Evolutionary conservation across 2,113 vertebrate species (phyloP).

Genomic region (Corvus cornix): DNA sequence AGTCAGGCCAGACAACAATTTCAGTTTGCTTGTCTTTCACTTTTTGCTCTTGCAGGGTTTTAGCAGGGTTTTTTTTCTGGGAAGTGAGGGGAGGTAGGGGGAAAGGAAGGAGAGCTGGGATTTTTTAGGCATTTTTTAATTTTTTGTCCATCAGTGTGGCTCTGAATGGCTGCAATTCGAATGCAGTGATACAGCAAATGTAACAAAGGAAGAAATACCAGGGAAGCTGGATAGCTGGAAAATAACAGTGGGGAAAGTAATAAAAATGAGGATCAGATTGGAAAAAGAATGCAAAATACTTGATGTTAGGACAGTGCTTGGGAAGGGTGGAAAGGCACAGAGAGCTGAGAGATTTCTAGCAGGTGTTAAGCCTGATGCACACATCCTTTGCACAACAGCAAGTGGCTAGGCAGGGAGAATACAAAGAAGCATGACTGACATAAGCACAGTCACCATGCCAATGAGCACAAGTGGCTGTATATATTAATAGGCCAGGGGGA

Average conservation of each 20-base stretch:
- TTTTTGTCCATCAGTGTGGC: neutral
- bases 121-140: neutral
- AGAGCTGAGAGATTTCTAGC: slow-evolving; percentile 37
- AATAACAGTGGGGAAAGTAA: neutral
- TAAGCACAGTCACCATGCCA: slow-evolving; percentile 68
- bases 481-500: slow-evolving; percentile 50
- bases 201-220: neutral
- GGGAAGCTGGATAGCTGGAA: neutral
- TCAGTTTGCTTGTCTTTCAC: neutral
- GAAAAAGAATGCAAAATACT: neutral
- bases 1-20: neutral
- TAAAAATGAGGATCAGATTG: neutral
- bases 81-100: neutral
- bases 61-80: neutral
- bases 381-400: slow-evolving; percentile 50
- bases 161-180: neutral
- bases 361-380: slow-evolving; percentile 43
- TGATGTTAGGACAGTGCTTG: neutral
- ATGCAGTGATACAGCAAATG: neutral
- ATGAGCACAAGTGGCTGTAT: slow-evolving; percentile 62
- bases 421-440: slow-evolving; percentile 67
- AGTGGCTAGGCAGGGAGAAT: slow-evolving; percentile 59
- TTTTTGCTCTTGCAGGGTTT: neutral
- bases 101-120: neutral
- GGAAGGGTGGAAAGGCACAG: neutral